phyloP scores from a whole-genome alignment of 1,140 invertebrate genomes.

The Ceratina calcarata region DNA sequence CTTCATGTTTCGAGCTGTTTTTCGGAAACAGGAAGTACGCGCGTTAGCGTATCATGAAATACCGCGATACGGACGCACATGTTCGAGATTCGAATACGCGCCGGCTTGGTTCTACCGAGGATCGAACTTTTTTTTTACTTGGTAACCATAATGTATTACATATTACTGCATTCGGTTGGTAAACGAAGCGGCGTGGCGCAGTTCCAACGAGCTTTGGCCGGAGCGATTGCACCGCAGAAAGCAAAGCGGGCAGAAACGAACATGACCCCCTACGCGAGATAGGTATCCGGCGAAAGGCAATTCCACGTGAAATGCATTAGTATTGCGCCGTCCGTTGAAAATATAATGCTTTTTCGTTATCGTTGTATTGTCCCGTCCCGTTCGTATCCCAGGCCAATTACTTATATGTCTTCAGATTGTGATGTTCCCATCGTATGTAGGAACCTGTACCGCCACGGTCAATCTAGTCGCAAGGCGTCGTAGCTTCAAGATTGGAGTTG shows the following conservation, averaged over 20 bases:
- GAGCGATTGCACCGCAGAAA: constrained; percentile 63
- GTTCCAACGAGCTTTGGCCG: constrained; percentile 73
- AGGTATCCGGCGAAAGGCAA: constrained; percentile 68
- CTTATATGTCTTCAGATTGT: neutral
- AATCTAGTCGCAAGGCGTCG: neutral
- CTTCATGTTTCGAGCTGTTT: no score
- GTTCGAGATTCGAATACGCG: neutral
- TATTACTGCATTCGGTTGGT: constrained; percentile 68
- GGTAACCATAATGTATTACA: constrained; percentile 67
- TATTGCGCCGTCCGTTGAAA: constrained; percentile 33
- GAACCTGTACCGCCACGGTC: constrained; percentile 31
- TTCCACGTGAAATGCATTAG: constrained; percentile 65
- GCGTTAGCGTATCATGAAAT: neutral
- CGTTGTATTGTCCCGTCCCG: neutral
- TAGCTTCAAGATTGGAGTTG: neutral
- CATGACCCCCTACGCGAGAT: constrained; percentile 48
- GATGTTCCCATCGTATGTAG: neutral
- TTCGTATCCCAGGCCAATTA: neutral
- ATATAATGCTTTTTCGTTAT: constrained; percentile 37
- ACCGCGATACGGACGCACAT: no score
- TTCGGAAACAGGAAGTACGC: no score
- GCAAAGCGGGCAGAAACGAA: constrained; percentile 38
- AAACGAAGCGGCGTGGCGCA: constrained; percentile 66
- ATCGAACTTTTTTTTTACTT: constrained; percentile 60
- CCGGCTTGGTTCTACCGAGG: neutral